Percentiles rank a stretch among this genome's conserved stretches.
These are phyloP conservation scores for Thoracochromis brauschi DNA, from an alignment of 2,113 vertebrate species.

Conservation along the genomic window DNA sequence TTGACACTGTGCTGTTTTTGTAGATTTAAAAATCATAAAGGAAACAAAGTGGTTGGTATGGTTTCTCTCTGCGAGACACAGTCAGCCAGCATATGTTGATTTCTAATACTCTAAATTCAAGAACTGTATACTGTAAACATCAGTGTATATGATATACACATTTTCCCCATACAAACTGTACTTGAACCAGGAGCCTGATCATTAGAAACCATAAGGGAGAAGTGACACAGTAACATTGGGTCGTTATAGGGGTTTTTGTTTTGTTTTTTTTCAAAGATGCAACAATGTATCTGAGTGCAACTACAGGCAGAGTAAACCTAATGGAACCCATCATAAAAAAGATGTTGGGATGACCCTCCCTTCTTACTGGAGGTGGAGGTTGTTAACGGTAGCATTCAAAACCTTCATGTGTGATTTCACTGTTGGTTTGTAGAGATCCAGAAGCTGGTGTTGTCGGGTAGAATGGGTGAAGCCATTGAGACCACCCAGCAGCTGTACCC, in stretches of 20 bases:
- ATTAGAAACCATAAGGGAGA: background rate
- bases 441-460: slow-evolving; percentile 96
- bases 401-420: background rate
- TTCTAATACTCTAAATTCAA: background rate
- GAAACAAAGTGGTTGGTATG: background rate
- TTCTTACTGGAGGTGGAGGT: background rate
- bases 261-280: background rate
- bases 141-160: background rate
- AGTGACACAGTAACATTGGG: background rate
- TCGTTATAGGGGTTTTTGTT: background rate
- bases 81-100: background rate
- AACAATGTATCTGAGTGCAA: background rate
- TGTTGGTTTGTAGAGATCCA: slow-evolving; percentile 85
- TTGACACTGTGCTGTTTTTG: background rate
- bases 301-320: background rate
- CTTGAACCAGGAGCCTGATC: background rate
- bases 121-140: no score
- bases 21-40: background rate
- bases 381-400: background rate
- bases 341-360: background rate
- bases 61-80: background rate
- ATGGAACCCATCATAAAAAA: background rate
- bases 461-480: slow-evolving; percentile 99
- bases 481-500: slow-evolving; percentile 98
- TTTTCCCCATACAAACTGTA: background rate